These are phyloP conservation scores for Neoniphon sammara DNA, from an alignment of 2,797 vertebrate species.

Conservation along the genomic window DNA sequence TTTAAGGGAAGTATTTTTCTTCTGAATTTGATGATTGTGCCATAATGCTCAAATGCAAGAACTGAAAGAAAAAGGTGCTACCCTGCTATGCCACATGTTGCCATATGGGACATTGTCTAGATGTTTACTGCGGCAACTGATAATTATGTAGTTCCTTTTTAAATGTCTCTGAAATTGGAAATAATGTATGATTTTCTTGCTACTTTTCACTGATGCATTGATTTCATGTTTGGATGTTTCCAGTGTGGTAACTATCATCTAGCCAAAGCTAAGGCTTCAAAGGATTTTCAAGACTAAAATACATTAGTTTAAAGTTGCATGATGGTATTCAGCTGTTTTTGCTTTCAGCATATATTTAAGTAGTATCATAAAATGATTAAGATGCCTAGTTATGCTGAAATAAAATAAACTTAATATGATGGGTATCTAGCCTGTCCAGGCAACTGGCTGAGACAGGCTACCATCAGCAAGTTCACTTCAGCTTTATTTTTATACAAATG, in stretches of 20 bases:
- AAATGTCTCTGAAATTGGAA: slow-evolving; percentile 1
- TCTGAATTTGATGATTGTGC: slow-evolving; percentile 55
- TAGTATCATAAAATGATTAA: slow-evolving; percentile 19
- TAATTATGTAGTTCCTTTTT: slow-evolving; percentile 10
- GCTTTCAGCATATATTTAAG: slow-evolving; percentile 21
- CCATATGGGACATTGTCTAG: slow-evolving; percentile 30
- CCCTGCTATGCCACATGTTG: slow-evolving; percentile 32
- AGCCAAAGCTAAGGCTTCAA: slow-evolving; percentile 49
- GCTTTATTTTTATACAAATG: slow-evolving; percentile 4
- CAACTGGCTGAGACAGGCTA: background rate
- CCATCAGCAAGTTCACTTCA: slow-evolving; percentile 3
- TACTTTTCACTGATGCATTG: slow-evolving; percentile 13
- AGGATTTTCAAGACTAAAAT: background rate
- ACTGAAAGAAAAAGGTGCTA: slow-evolving; percentile 48
- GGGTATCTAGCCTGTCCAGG: background rate
- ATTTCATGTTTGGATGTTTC: slow-evolving; percentile 39
- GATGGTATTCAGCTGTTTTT: slow-evolving; percentile 6
- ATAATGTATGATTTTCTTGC: background rate
- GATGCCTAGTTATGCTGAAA: slow-evolving; percentile 22
- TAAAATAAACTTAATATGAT: background rate
- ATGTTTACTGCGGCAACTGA: slow-evolving; percentile 27
- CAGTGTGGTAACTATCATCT: slow-evolving; percentile 11
- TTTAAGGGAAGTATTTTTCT: slow-evolving; percentile 64
- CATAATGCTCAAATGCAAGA: slow-evolving; percentile 42
- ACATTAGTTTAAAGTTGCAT: slow-evolving; percentile 30